Percentiles rank a stretch among this genome's conserved stretches.
Evolutionary conservation across 2,888 invertebrate genomes (phyloP).

Genomic region (Trichogramma dendrolimi): DNA sequence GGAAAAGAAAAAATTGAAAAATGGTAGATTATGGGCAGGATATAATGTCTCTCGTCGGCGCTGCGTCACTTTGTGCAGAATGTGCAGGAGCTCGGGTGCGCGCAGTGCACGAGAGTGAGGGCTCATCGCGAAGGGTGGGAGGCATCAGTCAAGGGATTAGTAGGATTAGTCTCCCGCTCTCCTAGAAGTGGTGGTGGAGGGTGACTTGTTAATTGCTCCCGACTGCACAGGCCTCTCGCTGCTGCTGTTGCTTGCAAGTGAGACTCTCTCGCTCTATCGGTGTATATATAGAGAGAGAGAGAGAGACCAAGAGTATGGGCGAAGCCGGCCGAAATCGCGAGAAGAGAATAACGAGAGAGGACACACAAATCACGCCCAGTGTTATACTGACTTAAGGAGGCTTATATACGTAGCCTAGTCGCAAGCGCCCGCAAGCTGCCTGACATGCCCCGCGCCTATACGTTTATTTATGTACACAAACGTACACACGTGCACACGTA

Average conservation of each 20-base stretch:
- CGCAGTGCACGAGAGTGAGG: neutral
- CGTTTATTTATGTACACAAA: neutral
- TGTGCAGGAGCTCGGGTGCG: slow-evolving; percentile 12
- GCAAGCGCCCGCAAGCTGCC: too few species aligned
- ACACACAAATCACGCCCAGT: slow-evolving; percentile 49
- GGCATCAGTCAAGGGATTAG: slow-evolving; percentile 53
- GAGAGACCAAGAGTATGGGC: slow-evolving; percentile 6
- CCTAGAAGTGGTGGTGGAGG: slow-evolving; percentile 32
- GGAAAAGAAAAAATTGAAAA: too few species aligned
- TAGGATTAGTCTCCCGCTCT: slow-evolving; percentile 47
- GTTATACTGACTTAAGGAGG: slow-evolving; percentile 51
- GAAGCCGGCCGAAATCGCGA: neutral
- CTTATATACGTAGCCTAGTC: slow-evolving; percentile 34
- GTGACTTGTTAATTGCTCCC: slow-evolving; percentile 52
- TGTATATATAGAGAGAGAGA: slow-evolving; percentile 9
- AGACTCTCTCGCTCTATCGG: neutral
- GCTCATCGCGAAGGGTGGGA: slow-evolving; percentile 29
- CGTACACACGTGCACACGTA: neutral
- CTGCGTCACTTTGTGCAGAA: slow-evolving; percentile 8
- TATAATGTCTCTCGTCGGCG: too few species aligned
- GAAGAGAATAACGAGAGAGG: slow-evolving; percentile 6
- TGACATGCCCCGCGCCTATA: neutral
- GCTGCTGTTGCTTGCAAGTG: neutral
- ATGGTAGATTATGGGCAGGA: too few species aligned
- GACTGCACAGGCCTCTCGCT: neutral